Evolutionary conservation across 2,113 vertebrate genomes (phyloP).

Genomic region (Vimba vimba): DNA sequence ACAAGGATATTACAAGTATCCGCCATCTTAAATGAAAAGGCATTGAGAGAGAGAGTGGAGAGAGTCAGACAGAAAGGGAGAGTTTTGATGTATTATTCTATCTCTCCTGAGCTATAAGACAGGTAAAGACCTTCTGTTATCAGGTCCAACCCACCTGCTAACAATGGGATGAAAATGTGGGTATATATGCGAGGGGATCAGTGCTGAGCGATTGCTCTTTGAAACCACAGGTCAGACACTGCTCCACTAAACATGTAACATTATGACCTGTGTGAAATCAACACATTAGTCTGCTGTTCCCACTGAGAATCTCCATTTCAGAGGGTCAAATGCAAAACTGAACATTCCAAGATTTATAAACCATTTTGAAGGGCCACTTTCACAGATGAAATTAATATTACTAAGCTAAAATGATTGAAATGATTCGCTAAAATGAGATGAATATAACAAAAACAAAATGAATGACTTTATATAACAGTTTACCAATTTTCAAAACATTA

Average conservation of each 20-base stretch:
- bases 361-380: background rate
- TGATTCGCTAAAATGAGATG: too few relatives aligned
- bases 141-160: slow-evolving; percentile 55
- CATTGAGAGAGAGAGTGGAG: slow-evolving; percentile 37
- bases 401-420: too few relatives aligned
- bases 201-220: background rate
- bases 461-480: too few relatives aligned
- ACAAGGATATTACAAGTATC: slow-evolving; percentile 62
- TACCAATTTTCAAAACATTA: too few relatives aligned
- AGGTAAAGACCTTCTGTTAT: slow-evolving; percentile 46
- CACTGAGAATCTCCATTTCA: background rate
- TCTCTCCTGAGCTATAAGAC: slow-evolving; percentile 54
- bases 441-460: too few relatives aligned
- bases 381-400: background rate
- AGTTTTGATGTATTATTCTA: slow-evolving; percentile 56
- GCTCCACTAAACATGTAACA: background rate
- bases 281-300: background rate
- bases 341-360: background rate
- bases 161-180: slow-evolving; percentile 48
- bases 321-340: background rate
- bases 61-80: slow-evolving; percentile 25
- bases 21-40: slow-evolving; percentile 57
- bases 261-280: slow-evolving; percentile 12
- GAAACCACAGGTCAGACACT: background rate
- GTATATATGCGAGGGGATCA: slow-evolving; percentile 8